Evolutionary conservation across 1,140 invertebrate genomes (phyloP), one percentile per base, ranked within the genome.

Genomic region (Caenorhabditis remanei): DNA sequence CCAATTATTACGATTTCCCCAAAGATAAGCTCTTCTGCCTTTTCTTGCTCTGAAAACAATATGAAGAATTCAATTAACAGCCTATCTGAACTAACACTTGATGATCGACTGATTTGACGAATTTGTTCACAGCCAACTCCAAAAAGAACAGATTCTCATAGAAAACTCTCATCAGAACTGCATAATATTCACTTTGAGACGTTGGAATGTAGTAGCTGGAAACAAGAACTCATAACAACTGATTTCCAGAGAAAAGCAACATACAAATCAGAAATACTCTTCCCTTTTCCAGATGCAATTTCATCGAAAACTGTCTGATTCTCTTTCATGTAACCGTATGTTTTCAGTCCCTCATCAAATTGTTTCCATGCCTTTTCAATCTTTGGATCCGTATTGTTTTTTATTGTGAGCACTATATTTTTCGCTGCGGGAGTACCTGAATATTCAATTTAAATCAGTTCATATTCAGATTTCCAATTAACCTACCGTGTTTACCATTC

Each of bases 171-270:
- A 83, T 83, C 0, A 83, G 48, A 19, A 6, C 16, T 19, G 79
- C 55, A 53, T 32, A 83, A 19, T 55, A 83, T 13, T 55, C 48
- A 24, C 2, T 83, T 53, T 83, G 46, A 21, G 48, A 53, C 4
- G 21, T 53, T 83, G 79, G 79, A 6, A 83, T 83, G 19, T 83
- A 83, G 55, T 46, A 83, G 21, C 79, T 83, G 79, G 53, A 83
- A 53, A 53, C 7, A 24, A 32, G 21, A 50, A 46, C 1, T 46
- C 2, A 21, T 3, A 21, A 8, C 8, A 50, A 21, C 41, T 14
- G 6, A 24, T 24, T 75, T 5, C 21, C n/a, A 82, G n/a, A 16
- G 11, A 14, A 63, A 63, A 65, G 21, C 0, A 46, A 71, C 65
- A 16, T 19, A 79, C 71, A 79, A 79, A 50, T 79, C 71, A 21